Evolutionary conservation across 2,113 vertebrate genomes (phyloP).

Genomic region (Tragelaphus imberbis): DNA sequence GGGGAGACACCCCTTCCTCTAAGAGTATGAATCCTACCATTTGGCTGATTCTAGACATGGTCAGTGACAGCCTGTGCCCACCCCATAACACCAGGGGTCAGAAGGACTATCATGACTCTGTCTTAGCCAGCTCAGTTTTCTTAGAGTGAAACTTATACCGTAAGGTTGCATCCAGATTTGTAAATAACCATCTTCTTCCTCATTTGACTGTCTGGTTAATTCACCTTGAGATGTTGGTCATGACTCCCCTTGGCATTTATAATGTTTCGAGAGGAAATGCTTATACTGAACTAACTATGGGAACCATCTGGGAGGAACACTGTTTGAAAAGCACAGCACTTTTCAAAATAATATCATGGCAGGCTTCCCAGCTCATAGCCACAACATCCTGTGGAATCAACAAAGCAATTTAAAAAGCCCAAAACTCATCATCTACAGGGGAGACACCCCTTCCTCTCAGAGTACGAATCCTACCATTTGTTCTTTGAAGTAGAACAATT

Average conservation of each 20-base stretch:
- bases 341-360: neutral
- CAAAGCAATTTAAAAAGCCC: neutral
- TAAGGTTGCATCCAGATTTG: neutral
- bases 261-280: neutral
- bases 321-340: neutral
- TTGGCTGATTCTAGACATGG: neutral
- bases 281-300: neutral
- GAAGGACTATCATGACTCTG: neutral
- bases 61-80: neutral
- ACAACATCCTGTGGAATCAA: neutral
- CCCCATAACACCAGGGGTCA: neutral
- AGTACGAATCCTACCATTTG: neutral
- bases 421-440: neutral
- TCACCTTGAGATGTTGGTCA: neutral
- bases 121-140: neutral
- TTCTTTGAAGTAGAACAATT: neutral
- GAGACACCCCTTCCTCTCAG: neutral
- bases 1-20: neutral
- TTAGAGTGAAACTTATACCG: neutral
- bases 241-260: neutral
- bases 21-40: neutral
- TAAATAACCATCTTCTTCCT: neutral
- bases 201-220: neutral
- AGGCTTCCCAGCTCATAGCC: neutral
- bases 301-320: neutral